phyloP scores from a whole-genome alignment of 1,140 invertebrate genomes.

The Coenobita brevimanus region DNA sequence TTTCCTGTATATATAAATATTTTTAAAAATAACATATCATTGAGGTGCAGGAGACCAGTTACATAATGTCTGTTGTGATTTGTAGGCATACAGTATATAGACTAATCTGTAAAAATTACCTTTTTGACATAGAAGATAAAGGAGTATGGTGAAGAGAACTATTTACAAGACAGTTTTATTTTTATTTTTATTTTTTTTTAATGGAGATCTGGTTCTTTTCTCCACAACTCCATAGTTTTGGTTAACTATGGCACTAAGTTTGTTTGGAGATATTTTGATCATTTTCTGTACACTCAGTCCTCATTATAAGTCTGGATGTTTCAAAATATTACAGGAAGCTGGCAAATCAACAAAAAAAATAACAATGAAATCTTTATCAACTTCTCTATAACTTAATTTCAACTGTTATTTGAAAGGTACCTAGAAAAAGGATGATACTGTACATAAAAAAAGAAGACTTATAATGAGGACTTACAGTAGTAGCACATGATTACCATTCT shows the following conservation, averaged over 20 bases:
- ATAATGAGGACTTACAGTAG: too few species aligned
- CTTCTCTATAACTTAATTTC: too few species aligned
- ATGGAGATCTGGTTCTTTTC: constrained; percentile 25
- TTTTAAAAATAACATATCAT: constrained; percentile 34
- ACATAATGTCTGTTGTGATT: constrained; percentile 11
- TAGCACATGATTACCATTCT: too few species aligned
- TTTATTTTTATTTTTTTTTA: background rate
- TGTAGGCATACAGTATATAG: too few species aligned
- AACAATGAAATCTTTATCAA: too few species aligned
- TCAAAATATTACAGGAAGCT: background rate
- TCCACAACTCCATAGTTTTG: constrained; percentile 56
- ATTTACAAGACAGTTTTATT: background rate
- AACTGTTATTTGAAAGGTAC: too few species aligned
- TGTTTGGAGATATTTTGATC: constrained; percentile 35
- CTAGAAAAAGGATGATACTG: too few species aligned
- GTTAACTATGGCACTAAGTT: constrained; percentile 52
- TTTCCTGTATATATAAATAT: constrained; percentile 31
- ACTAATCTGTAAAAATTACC: too few species aligned
- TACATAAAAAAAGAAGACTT: too few species aligned
- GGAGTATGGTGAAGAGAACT: too few species aligned
- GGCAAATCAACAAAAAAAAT: too few species aligned
- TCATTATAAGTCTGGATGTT: background rate
- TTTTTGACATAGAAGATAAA: too few species aligned
- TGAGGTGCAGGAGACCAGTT: background rate
- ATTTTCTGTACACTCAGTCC: background rate